Conservation (phyloP, 2,888 invertebrate genomes). For the Eumacrocentrus americanus region DNA sequence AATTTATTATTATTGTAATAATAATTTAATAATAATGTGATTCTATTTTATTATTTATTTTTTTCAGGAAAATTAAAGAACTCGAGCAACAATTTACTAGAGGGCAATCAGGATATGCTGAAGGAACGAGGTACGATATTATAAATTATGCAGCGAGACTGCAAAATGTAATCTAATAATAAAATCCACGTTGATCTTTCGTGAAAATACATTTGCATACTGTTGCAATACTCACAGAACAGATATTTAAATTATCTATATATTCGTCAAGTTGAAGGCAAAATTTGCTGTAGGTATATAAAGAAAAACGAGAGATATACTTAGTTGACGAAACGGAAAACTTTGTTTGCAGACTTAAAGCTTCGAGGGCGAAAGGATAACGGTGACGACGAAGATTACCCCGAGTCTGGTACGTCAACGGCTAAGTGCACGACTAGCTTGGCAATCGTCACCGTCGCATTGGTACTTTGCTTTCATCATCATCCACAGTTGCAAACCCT, state of each 20-base stretch:
- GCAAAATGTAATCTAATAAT: constrained; percentile 26
- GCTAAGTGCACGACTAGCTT: constrained; percentile 39
- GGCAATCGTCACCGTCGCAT: constrained; percentile 40
- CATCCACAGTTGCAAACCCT: constrained; percentile 50
- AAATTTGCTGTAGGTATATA: not conserved
- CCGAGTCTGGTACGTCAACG: constrained; percentile 46
- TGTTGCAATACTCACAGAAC: constrained; percentile 5
- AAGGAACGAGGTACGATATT: constrained; percentile 54
- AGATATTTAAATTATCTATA: too few species aligned
- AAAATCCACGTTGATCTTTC: constrained; percentile 28
- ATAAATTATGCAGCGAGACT: constrained; percentile 14
- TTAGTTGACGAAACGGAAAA: too few species aligned
- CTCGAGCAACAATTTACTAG: constrained; percentile 53
- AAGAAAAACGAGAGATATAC: not conserved
- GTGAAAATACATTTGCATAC: constrained; percentile 32
- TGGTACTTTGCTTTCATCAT: constrained; percentile 49
- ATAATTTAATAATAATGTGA: not conserved
- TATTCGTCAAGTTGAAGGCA: not conserved
- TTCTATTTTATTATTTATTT: not conserved
- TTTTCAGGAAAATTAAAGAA: constrained; percentile 55
- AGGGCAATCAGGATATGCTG: constrained; percentile 57
- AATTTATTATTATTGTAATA: not conserved
- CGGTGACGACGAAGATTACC: constrained; percentile 50
- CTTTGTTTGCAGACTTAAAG: constrained; percentile 48
- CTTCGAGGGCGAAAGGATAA: constrained; percentile 53